Evolutionary conservation across 2,888 invertebrate species (phyloP).

Genomic region (Hymenopus coronatus): DNA sequence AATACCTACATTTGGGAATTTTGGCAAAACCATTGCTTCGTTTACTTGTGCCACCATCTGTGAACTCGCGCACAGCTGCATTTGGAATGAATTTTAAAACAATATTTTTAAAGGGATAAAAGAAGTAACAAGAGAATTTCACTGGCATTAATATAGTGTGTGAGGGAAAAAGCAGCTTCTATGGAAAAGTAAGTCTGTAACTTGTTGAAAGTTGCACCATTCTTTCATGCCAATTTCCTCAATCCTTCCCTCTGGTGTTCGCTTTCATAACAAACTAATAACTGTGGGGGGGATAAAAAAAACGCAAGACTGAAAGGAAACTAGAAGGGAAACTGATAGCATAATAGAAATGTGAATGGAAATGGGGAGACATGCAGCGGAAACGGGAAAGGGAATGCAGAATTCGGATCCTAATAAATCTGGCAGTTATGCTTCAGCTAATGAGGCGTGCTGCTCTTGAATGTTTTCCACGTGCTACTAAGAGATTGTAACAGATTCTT

Average conservation of each 20-base stretch:
- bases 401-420: neutral
- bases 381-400: neutral
- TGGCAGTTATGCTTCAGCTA: neutral
- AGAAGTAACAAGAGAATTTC: too few species aligned
- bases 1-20: too few species aligned
- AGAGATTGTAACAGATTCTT: too few species aligned
- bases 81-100: too few species aligned
- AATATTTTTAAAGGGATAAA: too few species aligned
- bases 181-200: neutral
- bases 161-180: too few species aligned
- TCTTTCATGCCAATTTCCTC: neutral
- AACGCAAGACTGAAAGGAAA: neutral
- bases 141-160: too few species aligned
- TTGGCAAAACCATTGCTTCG: too few species aligned
- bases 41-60: too few species aligned
- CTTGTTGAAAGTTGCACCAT: neutral
- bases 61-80: too few species aligned
- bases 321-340: neutral
- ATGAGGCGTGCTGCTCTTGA: neutral
- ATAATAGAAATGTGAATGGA: neutral
- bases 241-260: neutral
- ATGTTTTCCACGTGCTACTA: neutral
- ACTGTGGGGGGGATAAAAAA: neutral
- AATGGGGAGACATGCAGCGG: neutral
- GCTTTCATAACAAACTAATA: neutral